Evolutionary conservation across 2,113 vertebrate species (phyloP).

Genomic region (Sminthopsis crassicaudata): DNA sequence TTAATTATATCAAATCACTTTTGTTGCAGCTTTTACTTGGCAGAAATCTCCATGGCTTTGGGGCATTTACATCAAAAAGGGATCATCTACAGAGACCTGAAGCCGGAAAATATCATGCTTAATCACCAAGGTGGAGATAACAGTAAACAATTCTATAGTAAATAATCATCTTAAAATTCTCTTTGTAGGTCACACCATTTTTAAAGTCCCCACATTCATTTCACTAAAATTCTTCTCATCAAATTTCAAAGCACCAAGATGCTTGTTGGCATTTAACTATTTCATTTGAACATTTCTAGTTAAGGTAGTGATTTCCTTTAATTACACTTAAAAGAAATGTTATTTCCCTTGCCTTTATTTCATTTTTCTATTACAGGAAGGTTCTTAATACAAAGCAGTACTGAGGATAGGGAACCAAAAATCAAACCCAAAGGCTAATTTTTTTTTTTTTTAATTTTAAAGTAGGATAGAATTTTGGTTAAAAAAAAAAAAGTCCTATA

Average conservation of each 20-base stretch:
- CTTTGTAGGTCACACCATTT: slow-evolving; percentile 67
- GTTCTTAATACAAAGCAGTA: not conserved
- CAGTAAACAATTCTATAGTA: slow-evolving; percentile 71
- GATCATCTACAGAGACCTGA: slow-evolving; percentile 99
- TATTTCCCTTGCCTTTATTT: not conserved
- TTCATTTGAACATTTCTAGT: slow-evolving; percentile 43
- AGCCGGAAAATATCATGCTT: slow-evolving; percentile 99
- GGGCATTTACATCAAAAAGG: slow-evolving; percentile 99
- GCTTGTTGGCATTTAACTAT: slow-evolving; percentile 48
- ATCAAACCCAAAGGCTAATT: slow-evolving; percentile 29
- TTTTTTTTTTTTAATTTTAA: slow-evolving; percentile 45
- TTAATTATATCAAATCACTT: slow-evolving; percentile 79
- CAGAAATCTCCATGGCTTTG: slow-evolving; percentile 99
- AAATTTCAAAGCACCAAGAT: slow-evolving; percentile 45
- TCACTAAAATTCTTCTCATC: slow-evolving; percentile 15
- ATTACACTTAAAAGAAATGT: not conserved
- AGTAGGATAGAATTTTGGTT: slow-evolving; percentile 31
- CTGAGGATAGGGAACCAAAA: slow-evolving; percentile 31
- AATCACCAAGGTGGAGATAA: slow-evolving; percentile 93
- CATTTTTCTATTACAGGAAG: not conserved
- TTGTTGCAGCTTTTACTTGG: slow-evolving; percentile 96
- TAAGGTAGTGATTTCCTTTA: not conserved
- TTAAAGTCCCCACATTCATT: slow-evolving; percentile 46
- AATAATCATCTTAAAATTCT: slow-evolving; percentile 69
- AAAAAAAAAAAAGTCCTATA: not conserved